phyloP scores from a whole-genome alignment of 1,140 invertebrate genomes.

The Zaprionus tsacasi region DNA sequence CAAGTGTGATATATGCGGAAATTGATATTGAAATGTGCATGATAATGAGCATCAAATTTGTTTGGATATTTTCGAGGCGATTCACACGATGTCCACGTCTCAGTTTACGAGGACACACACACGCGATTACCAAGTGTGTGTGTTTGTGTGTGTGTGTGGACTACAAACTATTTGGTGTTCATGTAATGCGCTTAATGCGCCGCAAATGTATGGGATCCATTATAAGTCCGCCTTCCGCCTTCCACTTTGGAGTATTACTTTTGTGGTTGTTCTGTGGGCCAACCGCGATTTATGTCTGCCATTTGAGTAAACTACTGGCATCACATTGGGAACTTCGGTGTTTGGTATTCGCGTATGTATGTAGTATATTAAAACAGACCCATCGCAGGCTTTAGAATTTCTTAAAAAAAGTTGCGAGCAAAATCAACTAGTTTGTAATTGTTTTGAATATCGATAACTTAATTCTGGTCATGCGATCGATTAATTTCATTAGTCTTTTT shows the following conservation, averaged over 20 bases:
- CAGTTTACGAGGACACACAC: background rate
- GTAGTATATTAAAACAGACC: too few species aligned
- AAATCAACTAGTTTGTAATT: too few species aligned
- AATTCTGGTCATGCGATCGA: too few species aligned
- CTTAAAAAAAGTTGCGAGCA: too few species aligned
- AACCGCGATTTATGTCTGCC: conserved; percentile 35
- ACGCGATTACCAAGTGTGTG: background rate
- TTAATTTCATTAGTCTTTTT: too few species aligned
- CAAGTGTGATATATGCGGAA: conserved; percentile 41
- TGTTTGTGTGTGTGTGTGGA: too few species aligned
- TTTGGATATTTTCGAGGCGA: conserved; percentile 28
- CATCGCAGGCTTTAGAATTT: too few species aligned
- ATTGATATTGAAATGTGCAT: conserved; percentile 73
- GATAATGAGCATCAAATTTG: conserved; percentile 70
- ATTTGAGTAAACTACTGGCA: conserved; percentile 13
- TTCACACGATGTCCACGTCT: conserved; percentile 31
- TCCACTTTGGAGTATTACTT: conserved; percentile 33
- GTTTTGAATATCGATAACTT: too few species aligned
- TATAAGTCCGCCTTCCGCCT: conserved; percentile 17
- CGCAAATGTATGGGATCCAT: conserved; percentile 44
- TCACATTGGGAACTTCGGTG: too few species aligned
- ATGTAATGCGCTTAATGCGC: conserved; percentile 51
- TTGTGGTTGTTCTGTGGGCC: conserved; percentile 17
- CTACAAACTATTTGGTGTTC: conserved; percentile 30
- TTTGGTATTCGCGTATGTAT: too few species aligned